These are phyloP conservation scores for Mythimna loreyi DNA, from an alignment of 2,888 invertebrate genomes.

Conservation along the genomic window DNA sequence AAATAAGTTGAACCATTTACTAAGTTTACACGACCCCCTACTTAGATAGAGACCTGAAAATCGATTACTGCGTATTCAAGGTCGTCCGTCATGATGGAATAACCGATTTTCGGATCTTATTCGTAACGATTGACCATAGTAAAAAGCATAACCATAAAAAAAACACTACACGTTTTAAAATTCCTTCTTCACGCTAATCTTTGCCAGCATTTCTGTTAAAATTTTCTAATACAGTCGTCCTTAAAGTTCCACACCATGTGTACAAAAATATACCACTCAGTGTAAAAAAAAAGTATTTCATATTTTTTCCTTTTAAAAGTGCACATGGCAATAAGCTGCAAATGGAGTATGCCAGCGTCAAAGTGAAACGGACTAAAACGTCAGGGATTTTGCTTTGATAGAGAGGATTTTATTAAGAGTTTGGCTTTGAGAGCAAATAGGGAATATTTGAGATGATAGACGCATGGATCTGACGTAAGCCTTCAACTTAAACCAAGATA, in stretches of 20 bases:
- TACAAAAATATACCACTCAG: neutral
- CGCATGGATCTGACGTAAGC: neutral
- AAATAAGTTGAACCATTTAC: too few species aligned
- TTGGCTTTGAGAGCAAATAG: constrained; percentile 32
- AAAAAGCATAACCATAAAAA: too few species aligned
- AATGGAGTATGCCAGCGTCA: constrained; percentile 35
- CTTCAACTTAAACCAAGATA: neutral
- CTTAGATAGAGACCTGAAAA: too few species aligned
- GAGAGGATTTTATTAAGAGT: constrained; percentile 24
- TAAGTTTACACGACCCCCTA: too few species aligned
- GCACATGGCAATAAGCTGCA: constrained; percentile 41
- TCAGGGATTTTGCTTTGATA: constrained; percentile 36
- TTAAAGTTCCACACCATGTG: neutral
- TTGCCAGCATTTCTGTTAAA: neutral
- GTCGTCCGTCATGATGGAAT: too few species aligned
- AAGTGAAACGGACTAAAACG: constrained; percentile 41
- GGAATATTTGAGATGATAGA: neutral
- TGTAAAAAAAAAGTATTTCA: constrained; percentile 2
- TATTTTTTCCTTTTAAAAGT: constrained; percentile 27
- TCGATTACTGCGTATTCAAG: too few species aligned
- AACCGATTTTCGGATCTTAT: too few species aligned
- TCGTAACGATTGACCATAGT: too few species aligned
- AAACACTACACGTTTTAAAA: too few species aligned
- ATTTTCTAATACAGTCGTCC: neutral
- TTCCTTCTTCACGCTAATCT: neutral